phyloP scores from a whole-genome alignment of 1,140 invertebrate genomes.

The Orchestia grillus region DNA sequence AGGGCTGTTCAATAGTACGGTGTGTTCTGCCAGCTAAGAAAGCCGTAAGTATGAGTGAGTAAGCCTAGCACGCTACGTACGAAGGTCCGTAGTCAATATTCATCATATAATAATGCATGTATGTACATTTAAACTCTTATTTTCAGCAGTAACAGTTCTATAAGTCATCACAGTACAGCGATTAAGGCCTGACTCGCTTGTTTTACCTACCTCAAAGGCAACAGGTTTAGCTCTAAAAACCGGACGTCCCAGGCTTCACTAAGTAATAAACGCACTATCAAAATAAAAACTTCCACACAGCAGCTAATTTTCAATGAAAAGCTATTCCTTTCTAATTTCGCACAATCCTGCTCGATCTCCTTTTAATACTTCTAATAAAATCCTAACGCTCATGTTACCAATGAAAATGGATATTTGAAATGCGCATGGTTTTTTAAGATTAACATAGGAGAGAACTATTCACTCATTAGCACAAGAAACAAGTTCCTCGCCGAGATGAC shows the following conservation, averaged over 20 bases:
- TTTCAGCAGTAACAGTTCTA: slow-evolving; percentile 40
- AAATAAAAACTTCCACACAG: background rate
- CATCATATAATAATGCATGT: background rate
- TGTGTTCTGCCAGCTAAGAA: background rate
- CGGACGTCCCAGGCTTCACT: background rate
- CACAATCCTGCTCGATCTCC: background rate
- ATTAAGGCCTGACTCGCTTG: background rate
- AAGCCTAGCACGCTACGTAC: background rate
- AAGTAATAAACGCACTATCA: background rate
- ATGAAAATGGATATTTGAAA: background rate
- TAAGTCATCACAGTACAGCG: slow-evolving; percentile 16
- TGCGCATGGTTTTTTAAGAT: background rate
- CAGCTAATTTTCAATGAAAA: background rate
- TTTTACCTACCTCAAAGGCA: background rate
- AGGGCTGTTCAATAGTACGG: background rate
- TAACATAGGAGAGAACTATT: background rate
- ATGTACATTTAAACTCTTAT: slow-evolving; percentile 20
- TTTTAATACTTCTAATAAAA: background rate
- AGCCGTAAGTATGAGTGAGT: background rate
- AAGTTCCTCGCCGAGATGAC: background rate
- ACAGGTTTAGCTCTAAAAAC: background rate
- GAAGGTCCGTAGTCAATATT: background rate
- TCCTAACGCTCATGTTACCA: background rate
- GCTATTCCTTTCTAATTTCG: background rate
- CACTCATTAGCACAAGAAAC: background rate